Evolutionary conservation across 2,113 vertebrate species (phyloP), one percentile per base, ranked within the genome.

Genomic region (Hippolais icterina): DNA sequence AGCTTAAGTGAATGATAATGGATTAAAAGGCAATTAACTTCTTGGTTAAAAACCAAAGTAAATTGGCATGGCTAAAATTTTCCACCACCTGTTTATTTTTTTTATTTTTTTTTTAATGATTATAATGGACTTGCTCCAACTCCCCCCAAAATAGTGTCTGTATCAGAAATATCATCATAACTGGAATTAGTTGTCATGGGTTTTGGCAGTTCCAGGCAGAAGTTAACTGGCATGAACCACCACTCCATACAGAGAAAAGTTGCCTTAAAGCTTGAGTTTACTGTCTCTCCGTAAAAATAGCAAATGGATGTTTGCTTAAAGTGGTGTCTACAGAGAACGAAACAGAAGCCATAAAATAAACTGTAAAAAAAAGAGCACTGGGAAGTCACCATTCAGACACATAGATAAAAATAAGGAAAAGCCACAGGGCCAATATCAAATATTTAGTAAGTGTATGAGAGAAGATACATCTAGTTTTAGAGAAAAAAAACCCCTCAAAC

Each of bases 11-110:
- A 87, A 75, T 78, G 33, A 28, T 27, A 84, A 53, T 46, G 12
- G 60, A 88, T 71, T 79, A 72, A 89, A 68, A 90, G 53, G 71
- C 72, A 87, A 39, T 90, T 83, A 83, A 56, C 22, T 89, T 79
- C 24, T 84, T 96, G 61, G 49, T 95, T 94, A 71, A 92, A 61
- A 24, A 93, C 54, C 79, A 91, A 21, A 2, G 18, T 6, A 68
- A 79, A 84, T 15, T 94, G 81, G 71, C 76, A 69, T 63, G 42
- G 61, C 28, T 42, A 74, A 66, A 90, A 79, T 22, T 75, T 84
- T 52, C 17, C 29, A 60, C 56, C 72, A 89, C 87, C 80, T 89
- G 87, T 84, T 96, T 47, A 27, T 41, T 17, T 80, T 10, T 22
- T 80, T 17, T 80, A 8, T 22, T 80, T 65, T 64, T 53, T 12